These are phyloP conservation scores for Hylaea fasciaria DNA, from an alignment of 2,888 invertebrate species.

Conservation along the genomic window DNA sequence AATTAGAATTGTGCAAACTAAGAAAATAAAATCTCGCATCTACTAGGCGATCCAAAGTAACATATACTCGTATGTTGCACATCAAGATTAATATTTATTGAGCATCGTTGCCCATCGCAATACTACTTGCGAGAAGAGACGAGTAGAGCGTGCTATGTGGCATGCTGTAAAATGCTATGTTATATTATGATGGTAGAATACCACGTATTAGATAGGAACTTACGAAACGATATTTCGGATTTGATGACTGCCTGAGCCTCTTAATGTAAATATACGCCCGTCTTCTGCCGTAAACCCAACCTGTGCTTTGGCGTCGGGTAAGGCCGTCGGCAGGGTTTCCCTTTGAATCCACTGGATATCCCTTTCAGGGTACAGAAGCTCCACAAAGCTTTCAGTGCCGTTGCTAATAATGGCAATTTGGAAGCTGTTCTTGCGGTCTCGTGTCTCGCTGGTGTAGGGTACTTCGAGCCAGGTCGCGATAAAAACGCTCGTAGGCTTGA, in stretches of 20 bases:
- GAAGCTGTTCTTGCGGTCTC: constrained; percentile 94
- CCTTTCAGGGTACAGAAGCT: constrained; percentile 93
- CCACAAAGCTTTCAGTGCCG: constrained; percentile 92
- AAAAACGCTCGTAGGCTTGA: constrained; percentile 91
- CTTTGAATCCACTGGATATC: constrained; percentile 97
- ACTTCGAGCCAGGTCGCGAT: constrained; percentile 96
- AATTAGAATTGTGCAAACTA: background rate
- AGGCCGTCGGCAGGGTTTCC: constrained; percentile 88
- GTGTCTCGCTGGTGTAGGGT: constrained; percentile 88
- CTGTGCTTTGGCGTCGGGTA: constrained; percentile 96
- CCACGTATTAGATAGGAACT: constrained; percentile 51
- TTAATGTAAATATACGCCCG: constrained; percentile 89
- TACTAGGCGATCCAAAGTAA: too few species aligned
- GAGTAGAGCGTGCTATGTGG: too few species aligned
- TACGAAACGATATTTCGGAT: constrained; percentile 92
- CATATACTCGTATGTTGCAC: too few species aligned
- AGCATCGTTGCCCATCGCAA: too few species aligned
- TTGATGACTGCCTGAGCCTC: constrained; percentile 96
- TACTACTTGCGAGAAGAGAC: too few species aligned
- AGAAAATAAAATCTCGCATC: too few species aligned
- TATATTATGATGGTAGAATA: too few species aligned
- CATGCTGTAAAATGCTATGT: too few species aligned
- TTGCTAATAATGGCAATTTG: constrained; percentile 89
- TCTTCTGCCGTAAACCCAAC: constrained; percentile 95
- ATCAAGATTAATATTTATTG: too few species aligned